Evolutionary conservation across 2,888 invertebrate genomes (phyloP), one percentile per base, ranked within the genome.

Genomic region (Caradrina clavipalpis): DNA sequence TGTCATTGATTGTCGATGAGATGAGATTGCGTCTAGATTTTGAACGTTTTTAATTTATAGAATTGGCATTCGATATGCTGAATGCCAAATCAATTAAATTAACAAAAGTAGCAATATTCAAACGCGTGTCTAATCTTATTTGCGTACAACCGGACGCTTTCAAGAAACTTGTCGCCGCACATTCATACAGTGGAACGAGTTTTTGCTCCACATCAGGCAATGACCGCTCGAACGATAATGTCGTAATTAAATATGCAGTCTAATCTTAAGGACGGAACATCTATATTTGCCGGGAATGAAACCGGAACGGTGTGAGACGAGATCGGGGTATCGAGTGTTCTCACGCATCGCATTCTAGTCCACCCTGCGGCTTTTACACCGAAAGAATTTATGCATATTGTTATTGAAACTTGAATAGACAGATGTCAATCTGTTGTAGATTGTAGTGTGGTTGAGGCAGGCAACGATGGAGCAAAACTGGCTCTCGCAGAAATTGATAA

Each of bases 281-380:
- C 76, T 82, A 69, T 71, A 78, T 84, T 84, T 63, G 79, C 80
- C 73, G 77, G 78, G 76, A 75, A 67, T 70, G 86, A 86, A 88
- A 91, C 89, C 89, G 92, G 91, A 91, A 91, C 90, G 85, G 69
- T 80, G 85, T 72, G 81, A 81, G 80, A 82, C 77, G 80, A 84
- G 77, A 73, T 76, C 66, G 76, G 78, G 78, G 82, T 87, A 88
- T 86, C 84, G 82, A 88, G 90, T 90, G 84, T 89, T 92, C 90
- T 90, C 91, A 92, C 91, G 90, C 88, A 87, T 79, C 54, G 51
- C 71, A 73, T 81, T 76, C 78, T 80, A 69, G 73, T 62, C 64
- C 76, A 78, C 71, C 72, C 69, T 59, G 63, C 57, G 63, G 49
- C 58, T 67, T 57, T 83, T 76, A 79, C 82, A 86, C 81, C 67